Conservation (phyloP, 2,113 vertebrate genomes). For the Pteropus alecto region DNA sequence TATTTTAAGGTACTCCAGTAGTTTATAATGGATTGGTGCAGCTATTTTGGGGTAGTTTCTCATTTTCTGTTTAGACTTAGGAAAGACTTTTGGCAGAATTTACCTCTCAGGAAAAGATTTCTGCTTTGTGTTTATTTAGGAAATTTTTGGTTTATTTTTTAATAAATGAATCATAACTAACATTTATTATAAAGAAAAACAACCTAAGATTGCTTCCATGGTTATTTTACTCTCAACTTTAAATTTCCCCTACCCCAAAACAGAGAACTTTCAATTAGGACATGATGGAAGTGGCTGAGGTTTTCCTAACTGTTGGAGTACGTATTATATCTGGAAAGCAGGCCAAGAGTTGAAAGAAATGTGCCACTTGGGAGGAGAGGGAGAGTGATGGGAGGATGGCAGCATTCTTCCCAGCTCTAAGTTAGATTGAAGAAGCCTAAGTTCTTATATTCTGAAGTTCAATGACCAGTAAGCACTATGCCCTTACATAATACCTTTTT, state of each 20-base stretch:
- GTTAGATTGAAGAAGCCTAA: neutral
- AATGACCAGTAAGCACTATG: neutral
- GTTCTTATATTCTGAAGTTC: neutral
- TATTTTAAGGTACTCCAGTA: neutral
- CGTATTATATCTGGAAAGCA: neutral
- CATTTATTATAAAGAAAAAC: neutral
- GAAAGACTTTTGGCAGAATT: neutral
- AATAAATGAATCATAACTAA: neutral
- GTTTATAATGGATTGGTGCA: neutral
- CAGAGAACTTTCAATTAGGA: neutral
- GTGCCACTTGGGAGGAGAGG: fast-evolving
- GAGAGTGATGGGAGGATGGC: neutral
- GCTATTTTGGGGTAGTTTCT: neutral
- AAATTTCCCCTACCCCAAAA: neutral
- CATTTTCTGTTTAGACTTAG: neutral
- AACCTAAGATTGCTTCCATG: neutral
- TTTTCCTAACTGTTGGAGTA: neutral
- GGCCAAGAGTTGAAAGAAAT: neutral
- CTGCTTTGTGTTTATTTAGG: neutral
- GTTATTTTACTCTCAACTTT: neutral
- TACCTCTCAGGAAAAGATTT: neutral
- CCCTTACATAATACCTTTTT: neutral
- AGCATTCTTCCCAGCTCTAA: neutral
- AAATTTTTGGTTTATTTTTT: neutral
- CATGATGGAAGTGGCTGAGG: neutral